These are phyloP conservation scores for Cyrtonyx montezumae DNA, from an alignment of 2,113 vertebrate genomes.

Conservation along the genomic window DNA sequence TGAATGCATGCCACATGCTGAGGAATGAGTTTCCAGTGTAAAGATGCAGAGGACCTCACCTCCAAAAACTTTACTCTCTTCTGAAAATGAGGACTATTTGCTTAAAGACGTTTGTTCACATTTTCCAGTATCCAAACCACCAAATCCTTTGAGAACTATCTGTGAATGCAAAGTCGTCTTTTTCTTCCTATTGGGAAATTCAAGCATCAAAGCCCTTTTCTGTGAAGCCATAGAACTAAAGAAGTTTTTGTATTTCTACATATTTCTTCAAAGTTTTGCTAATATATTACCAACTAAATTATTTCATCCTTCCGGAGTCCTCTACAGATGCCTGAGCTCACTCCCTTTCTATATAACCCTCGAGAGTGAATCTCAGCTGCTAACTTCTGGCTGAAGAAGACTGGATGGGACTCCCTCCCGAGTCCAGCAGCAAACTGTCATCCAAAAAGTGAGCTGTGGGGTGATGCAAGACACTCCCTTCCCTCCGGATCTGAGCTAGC, in stretches of 20 bases:
- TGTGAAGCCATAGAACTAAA: not conserved
- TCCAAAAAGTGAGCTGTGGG: conserved; percentile 59
- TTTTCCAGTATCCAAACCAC: not conserved
- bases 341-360: not conserved
- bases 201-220: conserved; percentile 7
- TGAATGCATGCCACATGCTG: not conserved
- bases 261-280: not conserved
- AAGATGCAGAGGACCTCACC: not conserved
- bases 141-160: not conserved
- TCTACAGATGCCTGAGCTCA: not conserved
- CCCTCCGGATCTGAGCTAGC: conserved; percentile 51
- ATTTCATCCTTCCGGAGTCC: not conserved
- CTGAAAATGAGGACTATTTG: not conserved
- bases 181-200: not conserved
- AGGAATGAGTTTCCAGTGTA: conserved; percentile 1
- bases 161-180: not conserved
- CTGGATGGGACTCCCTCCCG: conserved; percentile 22
- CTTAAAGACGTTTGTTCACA: not conserved
- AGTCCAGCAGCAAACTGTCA: conserved; percentile 23
- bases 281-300: not conserved
- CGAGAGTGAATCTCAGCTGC: conserved; percentile 19
- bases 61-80: not conserved
- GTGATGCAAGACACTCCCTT: conserved; percentile 66
- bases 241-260: not conserved
- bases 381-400: conserved; percentile 36